Conservation (phyloP, 2,797 vertebrate genomes). For the Margarornis squamiger region DNA sequence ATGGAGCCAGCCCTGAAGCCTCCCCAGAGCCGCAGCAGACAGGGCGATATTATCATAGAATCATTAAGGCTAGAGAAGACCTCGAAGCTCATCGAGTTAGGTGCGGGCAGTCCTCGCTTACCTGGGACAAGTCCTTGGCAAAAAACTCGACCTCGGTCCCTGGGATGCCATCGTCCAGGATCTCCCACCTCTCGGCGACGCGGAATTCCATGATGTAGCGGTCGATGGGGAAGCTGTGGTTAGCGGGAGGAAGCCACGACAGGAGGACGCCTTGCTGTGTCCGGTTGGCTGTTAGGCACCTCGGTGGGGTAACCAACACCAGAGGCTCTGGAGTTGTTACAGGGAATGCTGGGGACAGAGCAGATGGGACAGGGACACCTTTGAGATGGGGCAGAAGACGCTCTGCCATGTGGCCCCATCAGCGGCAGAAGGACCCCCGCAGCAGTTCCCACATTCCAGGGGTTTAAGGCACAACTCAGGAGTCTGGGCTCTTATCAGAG, state of each 20-base stretch:
- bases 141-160: constrained; percentile 92
- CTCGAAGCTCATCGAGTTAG: accelerated
- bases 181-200: constrained; percentile 94
- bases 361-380: not conserved
- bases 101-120: constrained; percentile 42
- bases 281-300: constrained; percentile 99
- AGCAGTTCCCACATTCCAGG: not conserved
- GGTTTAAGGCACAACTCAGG: not conserved
- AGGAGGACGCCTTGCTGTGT: constrained; percentile 98
- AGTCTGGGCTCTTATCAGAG: not conserved
- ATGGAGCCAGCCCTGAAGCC: not conserved
- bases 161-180: constrained; percentile 89
- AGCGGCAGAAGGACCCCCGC: accelerated
- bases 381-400: not conserved
- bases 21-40: not conserved
- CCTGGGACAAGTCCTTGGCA: constrained; percentile 96
- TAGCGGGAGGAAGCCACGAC: constrained; percentile 97
- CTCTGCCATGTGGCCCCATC: accelerated
- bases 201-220: constrained; percentile 98
- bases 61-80: not conserved
- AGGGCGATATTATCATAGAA: not conserved
- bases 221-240: constrained; percentile 95
- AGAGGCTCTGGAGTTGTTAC: constrained; percentile 98
- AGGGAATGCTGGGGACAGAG: constrained; percentile 86
- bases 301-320: constrained; percentile 99